These are phyloP conservation scores for Emys orbicularis DNA, from an alignment of 2,797 vertebrate genomes.

Conservation along the genomic window DNA sequence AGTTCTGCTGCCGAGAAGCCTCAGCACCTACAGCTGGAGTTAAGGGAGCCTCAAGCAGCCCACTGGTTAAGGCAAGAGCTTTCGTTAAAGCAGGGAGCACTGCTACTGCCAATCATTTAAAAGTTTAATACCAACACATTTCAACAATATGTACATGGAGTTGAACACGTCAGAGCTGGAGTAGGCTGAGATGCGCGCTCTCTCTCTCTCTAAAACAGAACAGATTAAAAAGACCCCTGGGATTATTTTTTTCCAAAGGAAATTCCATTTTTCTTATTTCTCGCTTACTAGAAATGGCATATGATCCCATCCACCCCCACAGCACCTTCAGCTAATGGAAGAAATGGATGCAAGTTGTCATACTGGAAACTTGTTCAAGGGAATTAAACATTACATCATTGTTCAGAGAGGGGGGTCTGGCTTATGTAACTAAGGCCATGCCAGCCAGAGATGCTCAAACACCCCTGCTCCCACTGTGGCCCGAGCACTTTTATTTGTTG, in stretches of 20 bases:
- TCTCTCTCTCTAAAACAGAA: constrained; percentile 50
- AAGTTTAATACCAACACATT: constrained; percentile 73
- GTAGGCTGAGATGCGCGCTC: neutral
- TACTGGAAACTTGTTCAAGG: neutral
- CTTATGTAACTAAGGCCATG: neutral
- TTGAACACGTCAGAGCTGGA: neutral
- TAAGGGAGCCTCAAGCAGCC: neutral
- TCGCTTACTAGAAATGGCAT: neutral
- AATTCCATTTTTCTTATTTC: neutral
- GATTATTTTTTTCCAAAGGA: neutral
- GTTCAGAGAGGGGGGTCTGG: neutral
- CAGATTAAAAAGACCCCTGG: neutral
- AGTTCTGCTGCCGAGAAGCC: neutral
- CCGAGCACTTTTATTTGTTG: neutral
- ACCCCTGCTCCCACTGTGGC: neutral
- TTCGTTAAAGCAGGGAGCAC: neutral
- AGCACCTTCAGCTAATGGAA: neutral
- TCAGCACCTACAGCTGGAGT: constrained; percentile 14
- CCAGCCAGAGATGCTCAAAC: neutral
- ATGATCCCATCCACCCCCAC: neutral
- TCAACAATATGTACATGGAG: constrained; percentile 32
- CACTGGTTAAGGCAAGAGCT: neutral
- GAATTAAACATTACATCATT: neutral
- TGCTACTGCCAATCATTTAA: constrained; percentile 35
- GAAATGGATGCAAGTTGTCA: neutral